Evolutionary conservation across 2,113 vertebrate species (phyloP).

Genomic region (Oncorhynchus tshawytscha): DNA sequence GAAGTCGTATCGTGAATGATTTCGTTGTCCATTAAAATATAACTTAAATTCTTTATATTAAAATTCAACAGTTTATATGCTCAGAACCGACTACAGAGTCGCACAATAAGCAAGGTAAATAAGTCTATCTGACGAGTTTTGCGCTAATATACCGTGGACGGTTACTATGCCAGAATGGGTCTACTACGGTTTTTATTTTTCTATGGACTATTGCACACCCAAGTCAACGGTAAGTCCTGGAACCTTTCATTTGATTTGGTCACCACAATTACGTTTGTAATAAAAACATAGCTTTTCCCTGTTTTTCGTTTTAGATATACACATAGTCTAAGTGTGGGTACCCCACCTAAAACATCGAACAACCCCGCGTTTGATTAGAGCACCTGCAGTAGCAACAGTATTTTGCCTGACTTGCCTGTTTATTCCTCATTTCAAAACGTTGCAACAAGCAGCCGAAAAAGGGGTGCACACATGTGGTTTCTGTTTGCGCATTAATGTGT

Average conservation of each 20-base stretch:
- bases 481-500: not conserved
- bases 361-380: not conserved
- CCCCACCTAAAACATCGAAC: too few species aligned
- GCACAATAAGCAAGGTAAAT: conserved; percentile 38
- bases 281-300: not conserved
- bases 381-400: not conserved
- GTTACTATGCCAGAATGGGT: conserved; percentile 75
- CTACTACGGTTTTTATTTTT: conserved; percentile 71
- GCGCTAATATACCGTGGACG: conserved; percentile 52
- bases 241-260: not conserved
- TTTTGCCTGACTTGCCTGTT: not conserved
- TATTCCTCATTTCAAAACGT: not conserved
- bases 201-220: conserved; percentile 70
- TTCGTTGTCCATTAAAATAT: conserved; percentile 14
- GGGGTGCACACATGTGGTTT: not conserved
- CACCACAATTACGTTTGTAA: not conserved
- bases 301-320: not conserved
- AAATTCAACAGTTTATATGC: conserved; percentile 15
- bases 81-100: conserved; percentile 20
- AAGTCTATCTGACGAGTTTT: conserved; percentile 4
- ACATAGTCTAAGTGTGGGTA: not conserved
- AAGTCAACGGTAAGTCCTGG: conserved; percentile 62
- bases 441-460: not conserved
- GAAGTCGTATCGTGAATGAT: conserved; percentile 39
- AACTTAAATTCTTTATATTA: not conserved